Percentiles rank a stretch among this genome's conserved stretches.
phyloP scores from a whole-genome alignment of 2,113 vertebrate genomes.

The Albula goreensis region DNA sequence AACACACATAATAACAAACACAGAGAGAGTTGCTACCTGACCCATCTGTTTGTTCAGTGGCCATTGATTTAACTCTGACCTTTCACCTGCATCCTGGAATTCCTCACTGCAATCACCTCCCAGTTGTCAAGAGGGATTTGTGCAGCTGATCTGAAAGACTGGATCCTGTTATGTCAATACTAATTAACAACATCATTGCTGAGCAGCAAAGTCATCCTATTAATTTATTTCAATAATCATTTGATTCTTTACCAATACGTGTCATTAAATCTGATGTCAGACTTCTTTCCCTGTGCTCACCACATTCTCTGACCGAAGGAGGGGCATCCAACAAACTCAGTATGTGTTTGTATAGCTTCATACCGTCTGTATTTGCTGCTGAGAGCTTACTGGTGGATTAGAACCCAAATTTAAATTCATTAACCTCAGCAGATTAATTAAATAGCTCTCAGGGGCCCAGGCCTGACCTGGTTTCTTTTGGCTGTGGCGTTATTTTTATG shows the following conservation, averaged over 20 bases:
- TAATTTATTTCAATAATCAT: constrained; percentile 4
- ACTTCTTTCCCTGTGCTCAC: neutral
- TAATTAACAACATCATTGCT: constrained; percentile 54
- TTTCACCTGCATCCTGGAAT: constrained; percentile 50
- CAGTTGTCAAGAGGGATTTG: constrained; percentile 53
- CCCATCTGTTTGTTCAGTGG: constrained; percentile 36
- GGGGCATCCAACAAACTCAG: neutral
- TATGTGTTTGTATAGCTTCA: neutral
- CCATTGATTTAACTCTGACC: constrained; percentile 53
- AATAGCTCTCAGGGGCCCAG: neutral
- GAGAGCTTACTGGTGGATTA: neutral
- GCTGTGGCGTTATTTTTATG: neutral
- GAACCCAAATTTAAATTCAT: constrained; percentile 5
- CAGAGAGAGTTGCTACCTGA: neutral
- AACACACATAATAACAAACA: neutral
- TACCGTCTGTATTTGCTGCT: neutral
- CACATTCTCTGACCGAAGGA: neutral
- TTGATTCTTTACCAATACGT: neutral
- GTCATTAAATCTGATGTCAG: neutral
- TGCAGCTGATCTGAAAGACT: constrained; percentile 49
- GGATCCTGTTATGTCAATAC: constrained; percentile 50
- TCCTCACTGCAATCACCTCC: constrained; percentile 44
- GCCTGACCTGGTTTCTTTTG: constrained; percentile 7
- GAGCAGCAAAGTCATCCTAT: neutral
- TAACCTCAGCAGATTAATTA: constrained; percentile 2